A percentile compares a stretch with the other conserved stretches of the same genome.
Evolutionary conservation across 2,113 vertebrate species (phyloP).

Genomic region (Isurus oxyrinchus): DNA sequence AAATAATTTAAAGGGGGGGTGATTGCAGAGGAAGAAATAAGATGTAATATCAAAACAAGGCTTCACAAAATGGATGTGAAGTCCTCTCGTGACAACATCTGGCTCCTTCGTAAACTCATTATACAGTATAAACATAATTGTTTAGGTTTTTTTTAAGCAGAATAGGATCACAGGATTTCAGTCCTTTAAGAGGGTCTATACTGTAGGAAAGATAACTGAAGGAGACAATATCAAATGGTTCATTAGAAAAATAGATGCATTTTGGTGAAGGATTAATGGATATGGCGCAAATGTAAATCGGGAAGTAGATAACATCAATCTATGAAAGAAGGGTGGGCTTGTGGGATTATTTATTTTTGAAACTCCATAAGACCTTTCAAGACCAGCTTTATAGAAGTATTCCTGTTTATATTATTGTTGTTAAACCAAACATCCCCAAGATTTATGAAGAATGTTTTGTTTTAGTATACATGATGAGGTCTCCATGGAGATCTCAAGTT

Average conservation of each 20-base stretch:
- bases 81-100: neutral
- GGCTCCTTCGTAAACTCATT: neutral
- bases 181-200: neutral
- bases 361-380: too few species aligned
- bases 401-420: neutral
- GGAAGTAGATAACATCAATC: neutral
- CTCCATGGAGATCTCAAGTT: neutral
- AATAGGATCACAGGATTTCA: neutral
- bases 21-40: neutral
- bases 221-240: neutral
- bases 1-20: neutral
- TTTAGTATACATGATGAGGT: neutral
- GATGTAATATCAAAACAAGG: neutral
- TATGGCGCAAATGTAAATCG: neutral
- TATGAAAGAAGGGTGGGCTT: neutral
- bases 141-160: neutral
- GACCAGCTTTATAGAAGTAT: too few species aligned
- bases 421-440: neutral
- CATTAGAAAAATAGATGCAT: neutral
- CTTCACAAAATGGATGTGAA: neutral
- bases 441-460: neutral
- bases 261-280: neutral
- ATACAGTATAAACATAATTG: neutral
- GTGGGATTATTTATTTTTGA: neutral
- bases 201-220: neutral